Base-by-base conservation (phyloP, 2,888 invertebrate genomes). In the Mesoligia furuncula region DNA sequence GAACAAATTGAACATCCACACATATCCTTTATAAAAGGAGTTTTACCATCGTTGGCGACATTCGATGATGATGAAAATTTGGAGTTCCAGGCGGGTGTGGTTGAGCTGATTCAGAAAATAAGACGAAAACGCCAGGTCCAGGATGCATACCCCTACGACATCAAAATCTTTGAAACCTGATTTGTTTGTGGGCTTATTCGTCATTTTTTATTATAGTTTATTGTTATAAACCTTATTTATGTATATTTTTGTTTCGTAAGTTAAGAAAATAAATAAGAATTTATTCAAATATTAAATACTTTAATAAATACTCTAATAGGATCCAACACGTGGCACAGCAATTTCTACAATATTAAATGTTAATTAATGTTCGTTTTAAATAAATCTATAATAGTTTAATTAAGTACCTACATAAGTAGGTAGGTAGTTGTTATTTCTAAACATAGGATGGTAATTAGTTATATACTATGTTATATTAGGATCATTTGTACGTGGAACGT, bases 1-100 rank as follows among this genome's bases (percentile, higher is more conserved):
- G 79, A 79, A 24, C 73, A 73, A 4, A 57, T 65, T 1, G 79
- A 79, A 17, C 73, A 79, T 13, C 73, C 80, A 2, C 73, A 73
- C 4, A 45, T 79, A 24, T 79, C 80, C 4, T 80, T 79, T 2
- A 79, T 79, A 15, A 79, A 42, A 74, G 79, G 80, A 24, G 42
- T 79, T 24, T 27, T 79, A 0, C 79, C 79, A 17, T 65, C 79
- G 17, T 13, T 79, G 15, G 31, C 65, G 2, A 27, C 80, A 0
- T 79, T 79, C 24, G 57, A 73, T 51, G 79, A 79, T 17, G 73
- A 79, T 0, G 79, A 79, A 5, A 80, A 51, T 17, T 65, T 79
- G 42, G 79, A 80, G 17, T 79, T 79, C 1, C 80, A 80, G n/a
- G 57, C 73, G 0, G 79, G 80, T 24, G 74, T 80, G 1, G 20